Conservation (phyloP, 2,113 vertebrate genomes). For the Pluvianellus socialis region DNA sequence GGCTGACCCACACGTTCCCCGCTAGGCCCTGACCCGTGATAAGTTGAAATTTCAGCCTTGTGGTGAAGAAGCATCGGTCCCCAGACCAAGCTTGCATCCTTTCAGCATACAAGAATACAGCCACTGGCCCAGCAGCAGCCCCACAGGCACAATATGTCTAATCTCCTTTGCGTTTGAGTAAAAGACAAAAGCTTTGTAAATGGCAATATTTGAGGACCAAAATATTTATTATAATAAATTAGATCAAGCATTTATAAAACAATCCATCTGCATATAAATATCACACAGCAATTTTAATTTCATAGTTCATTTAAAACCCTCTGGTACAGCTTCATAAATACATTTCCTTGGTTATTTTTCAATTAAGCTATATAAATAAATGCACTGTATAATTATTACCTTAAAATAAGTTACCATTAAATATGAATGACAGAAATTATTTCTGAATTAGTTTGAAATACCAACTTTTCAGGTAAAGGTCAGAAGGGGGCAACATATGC, state of each 20-base stretch:
- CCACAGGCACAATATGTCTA: not conserved
- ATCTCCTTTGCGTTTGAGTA: not conserved
- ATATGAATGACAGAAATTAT: conserved; percentile 39
- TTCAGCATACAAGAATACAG: not conserved
- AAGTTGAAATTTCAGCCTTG: not conserved
- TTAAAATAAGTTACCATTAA: conserved; percentile 76
- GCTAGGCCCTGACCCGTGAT: not conserved
- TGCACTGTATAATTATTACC: conserved; percentile 17
- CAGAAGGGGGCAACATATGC: conserved; percentile 22
- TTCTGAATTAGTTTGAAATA: not conserved
- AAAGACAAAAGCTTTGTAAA: not conserved
- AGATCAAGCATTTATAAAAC: not conserved
- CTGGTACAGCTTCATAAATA: conserved; percentile 73
- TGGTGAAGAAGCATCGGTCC: not conserved
- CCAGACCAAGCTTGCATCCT: not conserved
- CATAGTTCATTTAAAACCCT: not conserved
- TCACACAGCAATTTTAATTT: not conserved
- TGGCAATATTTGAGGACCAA: not conserved
- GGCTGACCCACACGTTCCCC: not conserved
- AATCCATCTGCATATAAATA: conserved; percentile 37
- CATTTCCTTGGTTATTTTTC: not conserved
- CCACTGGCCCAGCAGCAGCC: not conserved
- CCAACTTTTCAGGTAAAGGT: not conserved
- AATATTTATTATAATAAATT: conserved; percentile 72
- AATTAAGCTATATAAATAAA: conserved; percentile 72